Evolutionary conservation across 2,113 vertebrate species (phyloP).

Genomic region (Pollachius pollachius): DNA sequence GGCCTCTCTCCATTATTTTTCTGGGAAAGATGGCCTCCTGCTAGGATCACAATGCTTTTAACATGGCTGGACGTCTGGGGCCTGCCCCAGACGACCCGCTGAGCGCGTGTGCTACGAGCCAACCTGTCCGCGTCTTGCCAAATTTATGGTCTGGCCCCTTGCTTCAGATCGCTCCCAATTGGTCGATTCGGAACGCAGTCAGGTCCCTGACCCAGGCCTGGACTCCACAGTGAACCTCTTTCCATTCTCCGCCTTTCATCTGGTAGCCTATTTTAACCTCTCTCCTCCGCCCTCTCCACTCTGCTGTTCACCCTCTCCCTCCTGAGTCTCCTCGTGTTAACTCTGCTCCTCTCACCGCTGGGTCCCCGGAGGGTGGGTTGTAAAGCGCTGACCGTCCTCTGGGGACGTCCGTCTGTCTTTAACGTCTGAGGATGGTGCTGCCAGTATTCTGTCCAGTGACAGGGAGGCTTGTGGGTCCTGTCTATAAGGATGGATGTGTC

Average conservation of each 20-base stretch:
- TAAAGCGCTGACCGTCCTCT: slow-evolving; percentile 16
- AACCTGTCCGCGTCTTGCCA: slow-evolving; percentile 63
- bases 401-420: background rate
- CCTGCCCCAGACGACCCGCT: slow-evolving; percentile 68
- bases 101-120: slow-evolving; percentile 71
- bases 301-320: slow-evolving; percentile 1
- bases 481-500: background rate
- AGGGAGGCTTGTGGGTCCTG: background rate
- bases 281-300: background rate
- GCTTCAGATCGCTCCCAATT: slow-evolving; percentile 55
- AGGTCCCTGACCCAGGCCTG: slow-evolving; percentile 14
- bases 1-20: slow-evolving; percentile 52
- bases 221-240: slow-evolving; percentile 29
- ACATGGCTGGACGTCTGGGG: slow-evolving; percentile 70
- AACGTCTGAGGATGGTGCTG: slow-evolving; percentile 18
- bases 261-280: background rate
- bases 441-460: background rate
- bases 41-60: slow-evolving; percentile 75
- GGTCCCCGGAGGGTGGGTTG: slow-evolving; percentile 18
- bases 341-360: slow-evolving; percentile 6
- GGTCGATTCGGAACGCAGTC: slow-evolving; percentile 32
- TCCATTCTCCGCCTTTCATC: slow-evolving; percentile 11
- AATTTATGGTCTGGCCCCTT: slow-evolving; percentile 66
- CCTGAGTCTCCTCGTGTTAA: slow-evolving; percentile 13
- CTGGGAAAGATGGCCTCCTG: slow-evolving; percentile 56